Base-by-base conservation (phyloP, 2,888 invertebrate genomes). In the Eurytoma adleriae region DNA sequence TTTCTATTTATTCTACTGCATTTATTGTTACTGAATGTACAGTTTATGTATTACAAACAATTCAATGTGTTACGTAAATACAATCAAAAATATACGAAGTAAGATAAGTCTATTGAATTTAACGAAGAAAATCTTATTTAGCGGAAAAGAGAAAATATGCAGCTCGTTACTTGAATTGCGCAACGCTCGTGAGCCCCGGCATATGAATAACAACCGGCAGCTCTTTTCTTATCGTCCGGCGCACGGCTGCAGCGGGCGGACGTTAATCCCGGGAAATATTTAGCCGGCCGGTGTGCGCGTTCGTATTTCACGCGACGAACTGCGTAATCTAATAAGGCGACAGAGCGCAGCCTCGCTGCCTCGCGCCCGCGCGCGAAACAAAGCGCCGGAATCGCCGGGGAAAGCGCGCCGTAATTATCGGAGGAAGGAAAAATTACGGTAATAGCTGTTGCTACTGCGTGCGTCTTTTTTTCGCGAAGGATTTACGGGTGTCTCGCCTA, bases 201-300 rank as follows among this genome's bases (percentile, higher is more conserved):
- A 7, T 5, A 7, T 40, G 40, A 40, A 40, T 40, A 40, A 30
- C 30, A 30, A 40, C 40, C 61, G 16, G 57, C 56, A 18, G 40
- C 61, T 72, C 72, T 72, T 78, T 78, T 72, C 72, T 78, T 78
- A 78, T 78, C 78, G 59, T 24, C 2, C 48, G 10, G 20, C 16
- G 18, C 30, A 30, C 24, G 40, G 30, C 57, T n/a, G 7, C n/a
- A 18, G 52, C 50, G 13, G 50, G 66, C 4, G 85, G 86, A 40
- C 86, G 88, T 88, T 90, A 89, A 89, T 89, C 88, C 87, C 84
- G 82, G 86, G 85, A 86, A 88, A 88, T 87, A 89, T 88, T 89
- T 88, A 86, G 82, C 85, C 82, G 83, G 79, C 83, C 64, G 70
- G n/a, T n/a, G 78, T 66, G n/a, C 52, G 12, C 18, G 40, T 64